phyloP scores from a whole-genome alignment of 2,113 vertebrate genomes.

The Trematocara stigmaticum region DNA sequence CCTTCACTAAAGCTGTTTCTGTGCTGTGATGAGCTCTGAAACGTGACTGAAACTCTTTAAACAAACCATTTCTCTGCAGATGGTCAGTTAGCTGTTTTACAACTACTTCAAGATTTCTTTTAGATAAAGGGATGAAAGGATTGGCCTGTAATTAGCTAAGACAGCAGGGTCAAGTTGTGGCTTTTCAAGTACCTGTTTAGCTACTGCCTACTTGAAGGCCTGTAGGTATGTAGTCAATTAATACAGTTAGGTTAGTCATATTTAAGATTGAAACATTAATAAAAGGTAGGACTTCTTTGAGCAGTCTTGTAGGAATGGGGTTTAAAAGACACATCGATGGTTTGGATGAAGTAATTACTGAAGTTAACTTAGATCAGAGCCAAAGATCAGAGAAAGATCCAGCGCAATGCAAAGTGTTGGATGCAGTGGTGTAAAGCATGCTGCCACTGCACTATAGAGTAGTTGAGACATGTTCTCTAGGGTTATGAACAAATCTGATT shows the following conservation, averaged over 20 bases:
- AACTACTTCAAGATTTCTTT: not conserved
- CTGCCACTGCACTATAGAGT: not conserved
- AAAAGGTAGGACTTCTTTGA: not conserved
- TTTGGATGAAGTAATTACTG: not conserved
- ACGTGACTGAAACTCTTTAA: not conserved
- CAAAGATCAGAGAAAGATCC: not conserved
- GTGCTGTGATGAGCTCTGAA: not conserved
- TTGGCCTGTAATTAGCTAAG: not conserved
- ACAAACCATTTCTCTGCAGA: not conserved
- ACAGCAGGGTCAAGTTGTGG: not conserved
- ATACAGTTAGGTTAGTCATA: not conserved
- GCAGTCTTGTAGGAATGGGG: not conserved
- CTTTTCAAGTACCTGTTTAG: not conserved
- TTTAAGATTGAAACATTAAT: not conserved
- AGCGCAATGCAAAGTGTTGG: not conserved
- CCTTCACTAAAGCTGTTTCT: not conserved
- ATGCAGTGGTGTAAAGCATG: not conserved
- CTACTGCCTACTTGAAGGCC: not conserved
- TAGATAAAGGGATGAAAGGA: not conserved
- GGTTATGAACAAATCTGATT: not conserved
- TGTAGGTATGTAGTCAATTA: not conserved
- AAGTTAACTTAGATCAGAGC: not conserved
- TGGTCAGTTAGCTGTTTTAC: not conserved
- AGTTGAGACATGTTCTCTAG: not conserved
- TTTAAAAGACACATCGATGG: not conserved